Conservation (phyloP, 2,113 vertebrate species). For the Colius striatus region DNA sequence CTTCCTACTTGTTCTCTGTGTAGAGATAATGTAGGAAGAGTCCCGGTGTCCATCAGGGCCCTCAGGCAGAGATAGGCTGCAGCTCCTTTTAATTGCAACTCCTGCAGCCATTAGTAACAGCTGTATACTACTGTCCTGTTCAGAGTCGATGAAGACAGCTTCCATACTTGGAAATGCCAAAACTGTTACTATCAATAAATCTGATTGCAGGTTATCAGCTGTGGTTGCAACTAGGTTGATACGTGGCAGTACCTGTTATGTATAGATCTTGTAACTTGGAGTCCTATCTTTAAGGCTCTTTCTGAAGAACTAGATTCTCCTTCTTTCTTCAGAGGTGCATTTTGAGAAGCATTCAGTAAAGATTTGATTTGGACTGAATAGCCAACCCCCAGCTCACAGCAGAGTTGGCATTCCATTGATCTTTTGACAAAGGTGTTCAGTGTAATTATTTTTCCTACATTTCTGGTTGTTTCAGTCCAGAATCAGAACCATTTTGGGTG, state of each 20-base stretch:
- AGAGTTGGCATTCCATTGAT: neutral
- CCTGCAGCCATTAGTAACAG: neutral
- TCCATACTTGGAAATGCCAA: neutral
- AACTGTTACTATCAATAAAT: rapidly evolving
- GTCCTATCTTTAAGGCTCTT: neutral
- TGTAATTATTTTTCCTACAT: neutral
- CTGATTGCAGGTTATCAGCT: neutral
- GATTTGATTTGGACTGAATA: neutral
- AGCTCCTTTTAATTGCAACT: neutral
- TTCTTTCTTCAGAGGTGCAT: neutral
- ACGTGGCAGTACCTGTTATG: neutral
- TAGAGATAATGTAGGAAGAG: neutral
- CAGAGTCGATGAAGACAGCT: neutral
- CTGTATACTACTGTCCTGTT: neutral
- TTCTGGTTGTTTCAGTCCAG: neutral
- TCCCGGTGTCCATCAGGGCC: neutral
- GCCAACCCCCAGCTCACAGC: neutral
- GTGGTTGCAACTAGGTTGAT: neutral
- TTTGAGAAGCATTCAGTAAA: neutral
- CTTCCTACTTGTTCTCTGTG: neutral
- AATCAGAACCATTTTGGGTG: neutral
- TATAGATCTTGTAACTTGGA: neutral
- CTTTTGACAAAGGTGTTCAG: neutral
- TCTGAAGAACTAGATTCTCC: neutral
- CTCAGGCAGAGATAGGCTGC: neutral